Base-by-base conservation (phyloP, 2,113 vertebrate genomes). In the Oceanites oceanicus region DNA sequence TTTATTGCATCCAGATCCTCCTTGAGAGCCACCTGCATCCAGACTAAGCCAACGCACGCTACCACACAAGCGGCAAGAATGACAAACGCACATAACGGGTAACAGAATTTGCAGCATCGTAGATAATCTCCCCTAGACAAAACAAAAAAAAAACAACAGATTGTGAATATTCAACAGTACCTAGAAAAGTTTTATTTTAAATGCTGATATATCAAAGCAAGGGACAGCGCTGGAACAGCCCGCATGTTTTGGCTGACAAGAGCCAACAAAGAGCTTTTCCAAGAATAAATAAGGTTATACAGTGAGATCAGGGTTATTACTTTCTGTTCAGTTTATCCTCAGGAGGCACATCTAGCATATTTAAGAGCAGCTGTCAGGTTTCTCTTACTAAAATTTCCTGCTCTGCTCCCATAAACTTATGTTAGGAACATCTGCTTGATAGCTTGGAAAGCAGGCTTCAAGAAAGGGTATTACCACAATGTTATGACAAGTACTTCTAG, bases 1-100 rank as follows among this genome's bases (percentile, higher is more conserved):
- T 99, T 99, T 91, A 99, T 97, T 18, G 98, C 97, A 92, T 99
- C 99, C 63, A 99, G 97, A 94, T 99, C 99, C 86, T 99, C 99
- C 96, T 99, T 99, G 78, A 99, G 98, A 38, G 99, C 99, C 80
- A 99, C 98, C 96, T 99, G 99, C 99, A 99, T 99, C 99, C 99
- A 99, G 84, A 99, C 99, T 86, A 99, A 98, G 88, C 99, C 99
- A 63, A 99, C 98, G 30, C 99, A 99, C 1, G 99, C 99, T 96
- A 99, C 98, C 50, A 99, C 98, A 44, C 99, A 99, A 55, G 99
- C 99, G 2, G 98, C 99, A 3, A 99, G 98, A 77, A 99, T 98
- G 94, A 99, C 98, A 94, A 99, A 99, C 2, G 99, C 98, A 84
- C 99, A 99, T 44, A 99, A 94, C 0, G 99, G 99, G 94, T 99